phyloP scores from a whole-genome alignment of 2,888 invertebrate genomes.

The Apotomis betuletana region DNA sequence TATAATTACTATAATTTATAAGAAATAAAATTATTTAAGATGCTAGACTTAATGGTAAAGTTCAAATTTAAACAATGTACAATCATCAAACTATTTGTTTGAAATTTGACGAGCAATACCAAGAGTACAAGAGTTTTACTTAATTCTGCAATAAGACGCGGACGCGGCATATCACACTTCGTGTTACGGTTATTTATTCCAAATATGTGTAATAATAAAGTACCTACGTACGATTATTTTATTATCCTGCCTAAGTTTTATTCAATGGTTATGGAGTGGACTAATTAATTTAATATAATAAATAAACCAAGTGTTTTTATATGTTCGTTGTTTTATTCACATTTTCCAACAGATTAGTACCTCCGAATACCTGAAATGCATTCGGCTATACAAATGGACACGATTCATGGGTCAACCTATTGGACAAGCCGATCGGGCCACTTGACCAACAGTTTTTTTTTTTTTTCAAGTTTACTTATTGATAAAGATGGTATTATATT shows the following conservation, averaged over 20 bases:
- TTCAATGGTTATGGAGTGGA: slow-evolving; percentile 72
- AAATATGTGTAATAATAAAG: slow-evolving; percentile 54
- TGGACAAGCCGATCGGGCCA: too few relatives aligned
- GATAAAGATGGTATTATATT: too few relatives aligned
- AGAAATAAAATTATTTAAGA: slow-evolving; percentile 50
- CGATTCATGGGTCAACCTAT: too few relatives aligned
- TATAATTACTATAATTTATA: slow-evolving; percentile 43
- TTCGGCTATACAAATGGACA: too few relatives aligned
- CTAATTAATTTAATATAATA: slow-evolving; percentile 61
- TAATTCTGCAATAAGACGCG: slow-evolving; percentile 59
- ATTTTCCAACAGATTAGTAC: background rate
- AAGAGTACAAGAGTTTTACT: slow-evolving; percentile 65
- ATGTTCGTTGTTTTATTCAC: slow-evolving; percentile 46
- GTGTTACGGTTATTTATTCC: slow-evolving; percentile 59
- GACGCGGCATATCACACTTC: slow-evolving; percentile 63
- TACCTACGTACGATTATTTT: slow-evolving; percentile 58
- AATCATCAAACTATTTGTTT: slow-evolving; percentile 60
- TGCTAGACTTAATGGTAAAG: slow-evolving; percentile 58
- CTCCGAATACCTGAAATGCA: background rate
- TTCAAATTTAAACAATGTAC: slow-evolving; percentile 64
- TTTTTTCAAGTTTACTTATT: too few relatives aligned
- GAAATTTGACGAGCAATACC: slow-evolving; percentile 70
- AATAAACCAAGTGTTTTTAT: slow-evolving; percentile 57
- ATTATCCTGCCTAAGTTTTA: slow-evolving; percentile 68
- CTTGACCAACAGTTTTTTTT: too few relatives aligned